Evolutionary conservation across 2,113 vertebrate species (phyloP).

Genomic region (Ctenomys sociabilis): DNA sequence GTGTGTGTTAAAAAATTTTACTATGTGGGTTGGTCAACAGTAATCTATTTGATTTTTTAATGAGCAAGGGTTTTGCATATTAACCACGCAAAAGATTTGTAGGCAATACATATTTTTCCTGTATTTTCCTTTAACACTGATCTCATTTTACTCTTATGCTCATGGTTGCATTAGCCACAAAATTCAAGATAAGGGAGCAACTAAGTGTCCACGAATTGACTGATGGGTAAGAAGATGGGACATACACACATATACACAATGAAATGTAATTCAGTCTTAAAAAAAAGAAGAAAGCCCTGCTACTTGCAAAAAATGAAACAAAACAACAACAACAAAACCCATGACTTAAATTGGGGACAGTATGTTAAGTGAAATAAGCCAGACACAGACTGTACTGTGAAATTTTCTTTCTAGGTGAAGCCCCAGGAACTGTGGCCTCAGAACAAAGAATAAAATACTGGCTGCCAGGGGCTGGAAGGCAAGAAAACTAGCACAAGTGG

Average conservation of each 20-base stretch:
- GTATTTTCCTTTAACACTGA: not conserved
- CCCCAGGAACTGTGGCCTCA: not conserved
- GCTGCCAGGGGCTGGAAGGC: not conserved
- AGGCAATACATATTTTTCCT: not conserved
- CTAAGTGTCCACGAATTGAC: not conserved
- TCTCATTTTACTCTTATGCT: not conserved
- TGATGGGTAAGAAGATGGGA: not conserved
- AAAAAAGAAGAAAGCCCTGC: not conserved
- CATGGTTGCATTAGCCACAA: not conserved
- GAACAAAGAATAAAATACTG: not conserved
- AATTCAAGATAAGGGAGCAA: not conserved
- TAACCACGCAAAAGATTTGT: not conserved
- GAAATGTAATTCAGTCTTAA: not conserved
- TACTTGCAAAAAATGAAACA: not conserved
- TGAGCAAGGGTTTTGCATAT: not conserved
- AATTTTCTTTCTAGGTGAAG: not conserved
- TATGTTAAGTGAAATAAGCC: not conserved
- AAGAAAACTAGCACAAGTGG: not conserved
- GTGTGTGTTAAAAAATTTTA: not conserved
- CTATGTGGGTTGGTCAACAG: not conserved
- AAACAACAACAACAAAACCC: not conserved
- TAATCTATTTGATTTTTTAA: not conserved
- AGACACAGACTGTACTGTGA: not conserved
- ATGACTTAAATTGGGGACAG: not conserved
- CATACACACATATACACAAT: too few species aligned